phyloP scores from a whole-genome alignment of 2,113 vertebrate genomes.

The Colistium nudipinnis region DNA sequence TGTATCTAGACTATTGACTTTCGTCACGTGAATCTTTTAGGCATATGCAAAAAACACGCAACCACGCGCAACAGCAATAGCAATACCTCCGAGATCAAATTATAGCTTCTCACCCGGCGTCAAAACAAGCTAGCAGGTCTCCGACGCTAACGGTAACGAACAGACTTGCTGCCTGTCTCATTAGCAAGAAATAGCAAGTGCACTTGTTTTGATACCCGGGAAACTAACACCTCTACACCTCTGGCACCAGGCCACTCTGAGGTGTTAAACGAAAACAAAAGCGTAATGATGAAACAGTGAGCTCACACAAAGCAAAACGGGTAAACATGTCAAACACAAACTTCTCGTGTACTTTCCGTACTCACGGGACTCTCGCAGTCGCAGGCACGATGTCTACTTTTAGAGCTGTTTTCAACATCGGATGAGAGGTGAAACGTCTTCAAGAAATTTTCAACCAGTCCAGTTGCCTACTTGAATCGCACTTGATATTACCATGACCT shows the following conservation, averaged over 20 bases:
- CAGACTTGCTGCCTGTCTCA: background rate
- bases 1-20: too few relatives aligned
- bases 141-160: background rate
- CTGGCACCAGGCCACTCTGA: background rate
- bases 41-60: too few relatives aligned
- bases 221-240: background rate
- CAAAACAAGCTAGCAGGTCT: background rate
- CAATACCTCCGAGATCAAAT: background rate
- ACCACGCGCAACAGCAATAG: background rate
- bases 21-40: too few relatives aligned
- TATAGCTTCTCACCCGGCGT: background rate
- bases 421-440: too few relatives aligned
- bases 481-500: too few relatives aligned
- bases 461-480: too few relatives aligned
- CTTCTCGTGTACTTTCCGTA: too few relatives aligned
- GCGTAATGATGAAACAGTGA: background rate
- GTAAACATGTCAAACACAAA: background rate
- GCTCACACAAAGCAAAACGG: background rate
- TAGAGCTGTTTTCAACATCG: too few relatives aligned
- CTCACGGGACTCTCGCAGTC: too few relatives aligned
- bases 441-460: too few relatives aligned
- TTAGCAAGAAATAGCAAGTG: background rate
- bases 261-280: background rate
- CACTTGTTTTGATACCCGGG: background rate
- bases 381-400: too few relatives aligned